Evolutionary conservation across 2,888 invertebrate genomes (phyloP).

Genomic region (Pammene aurita): DNA sequence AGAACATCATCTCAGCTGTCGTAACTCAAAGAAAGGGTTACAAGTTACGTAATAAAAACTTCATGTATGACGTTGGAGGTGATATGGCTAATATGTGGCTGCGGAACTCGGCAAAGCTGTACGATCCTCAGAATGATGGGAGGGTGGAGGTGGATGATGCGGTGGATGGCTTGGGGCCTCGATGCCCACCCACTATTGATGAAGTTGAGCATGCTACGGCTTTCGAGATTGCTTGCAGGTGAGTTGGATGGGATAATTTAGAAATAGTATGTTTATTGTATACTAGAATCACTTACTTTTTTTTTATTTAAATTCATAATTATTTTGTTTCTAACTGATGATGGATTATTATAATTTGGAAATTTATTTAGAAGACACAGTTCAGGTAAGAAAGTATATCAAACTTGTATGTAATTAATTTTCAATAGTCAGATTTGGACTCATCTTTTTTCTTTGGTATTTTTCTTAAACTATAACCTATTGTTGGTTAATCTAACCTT

Average conservation of each 20-base stretch:
- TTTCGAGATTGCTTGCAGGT: constrained; percentile 88
- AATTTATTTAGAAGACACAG: too few relatives aligned
- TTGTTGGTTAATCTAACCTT: too few relatives aligned
- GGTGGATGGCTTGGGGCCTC: constrained; percentile 85
- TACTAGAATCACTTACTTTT: too few relatives aligned
- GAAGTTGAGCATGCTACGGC: constrained; percentile 89
- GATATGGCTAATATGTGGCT: constrained; percentile 92
- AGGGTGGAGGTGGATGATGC: constrained; percentile 84
- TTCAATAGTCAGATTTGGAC: too few relatives aligned
- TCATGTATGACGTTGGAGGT: constrained; percentile 91
- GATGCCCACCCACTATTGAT: constrained; percentile 87
- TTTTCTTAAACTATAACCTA: too few relatives aligned
- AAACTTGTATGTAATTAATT: too few relatives aligned
- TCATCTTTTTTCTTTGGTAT: too few relatives aligned
- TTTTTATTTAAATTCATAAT: too few relatives aligned
- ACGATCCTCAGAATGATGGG: constrained; percentile 84
- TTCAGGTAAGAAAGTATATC: too few relatives aligned
- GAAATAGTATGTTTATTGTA: too few relatives aligned
- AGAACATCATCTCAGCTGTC: constrained; percentile 91
- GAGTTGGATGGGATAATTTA: background rate
- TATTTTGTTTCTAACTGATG: too few relatives aligned
- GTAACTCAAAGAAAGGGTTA: constrained; percentile 92
- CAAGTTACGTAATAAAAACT: constrained; percentile 87
- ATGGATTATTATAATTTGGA: too few relatives aligned
- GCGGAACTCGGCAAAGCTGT: constrained; percentile 86